Evolutionary conservation across 2,888 invertebrate species (phyloP).

Genomic region (Eilema griseolum): DNA sequence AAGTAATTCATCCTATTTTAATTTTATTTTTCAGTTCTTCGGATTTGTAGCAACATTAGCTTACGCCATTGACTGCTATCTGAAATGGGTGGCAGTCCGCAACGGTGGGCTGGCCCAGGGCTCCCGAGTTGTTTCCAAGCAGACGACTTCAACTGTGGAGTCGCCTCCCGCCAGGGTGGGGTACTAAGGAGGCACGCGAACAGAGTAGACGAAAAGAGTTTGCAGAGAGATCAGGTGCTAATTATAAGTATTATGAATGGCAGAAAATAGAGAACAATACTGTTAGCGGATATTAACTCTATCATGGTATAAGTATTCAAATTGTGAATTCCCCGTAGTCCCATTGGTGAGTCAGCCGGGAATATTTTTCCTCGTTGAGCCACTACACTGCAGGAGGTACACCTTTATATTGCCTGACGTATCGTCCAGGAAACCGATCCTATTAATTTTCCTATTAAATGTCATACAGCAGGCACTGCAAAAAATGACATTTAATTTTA

Average conservation of each 20-base stretch:
- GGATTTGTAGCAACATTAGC: slow-evolving; percentile 93
- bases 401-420: neutral
- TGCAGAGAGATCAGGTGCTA: neutral
- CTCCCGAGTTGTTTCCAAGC: slow-evolving; percentile 88
- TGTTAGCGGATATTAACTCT: neutral
- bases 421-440: too few species aligned
- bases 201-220: neutral
- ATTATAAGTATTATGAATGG: slow-evolving; percentile 6
- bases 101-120: slow-evolving; percentile 92
- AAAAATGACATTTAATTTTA: too few species aligned
- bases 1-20: neutral
- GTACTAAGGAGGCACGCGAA: slow-evolving; percentile 59
- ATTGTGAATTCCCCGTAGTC: too few species aligned
- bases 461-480: too few species aligned
- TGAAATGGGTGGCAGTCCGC: slow-evolving; percentile 90
- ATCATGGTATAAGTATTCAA: neutral
- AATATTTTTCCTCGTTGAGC: too few species aligned
- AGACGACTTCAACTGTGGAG: slow-evolving; percentile 87
- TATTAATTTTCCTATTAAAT: too few species aligned
- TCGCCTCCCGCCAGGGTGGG: slow-evolving; percentile 66
- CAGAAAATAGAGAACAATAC: neutral
- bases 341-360: too few species aligned
- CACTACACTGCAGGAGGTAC: too few species aligned
- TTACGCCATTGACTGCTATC: slow-evolving; percentile 93
- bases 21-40: slow-evolving; percentile 89